Percentiles rank a stretch among this genome's conserved stretches.
These are phyloP conservation scores for Clarias batrachus DNA, from an alignment of 2,113 vertebrate genomes.

Conservation along the genomic window DNA sequence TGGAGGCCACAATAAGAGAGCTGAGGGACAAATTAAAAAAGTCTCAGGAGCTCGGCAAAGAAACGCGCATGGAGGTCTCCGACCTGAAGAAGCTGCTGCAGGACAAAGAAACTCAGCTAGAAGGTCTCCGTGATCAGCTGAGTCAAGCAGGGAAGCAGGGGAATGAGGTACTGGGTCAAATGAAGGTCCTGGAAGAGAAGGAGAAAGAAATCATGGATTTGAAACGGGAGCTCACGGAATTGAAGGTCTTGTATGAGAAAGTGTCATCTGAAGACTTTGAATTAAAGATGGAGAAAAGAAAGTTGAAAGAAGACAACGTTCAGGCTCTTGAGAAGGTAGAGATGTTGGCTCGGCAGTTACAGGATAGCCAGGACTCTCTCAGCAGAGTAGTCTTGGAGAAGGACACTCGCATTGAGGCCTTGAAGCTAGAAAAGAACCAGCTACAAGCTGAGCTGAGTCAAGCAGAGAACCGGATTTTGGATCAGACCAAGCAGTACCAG, in stretches of 20 bases:
- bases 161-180: slow-evolving; percentile 47
- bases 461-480: slow-evolving; percentile 71
- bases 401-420: slow-evolving; percentile 77
- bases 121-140: slow-evolving; percentile 63
- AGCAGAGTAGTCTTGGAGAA: slow-evolving; percentile 78
- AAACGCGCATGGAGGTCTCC: slow-evolving; percentile 69
- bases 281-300: slow-evolving; percentile 81
- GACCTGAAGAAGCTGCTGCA: slow-evolving; percentile 74
- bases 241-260: slow-evolving; percentile 72
- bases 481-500: slow-evolving; percentile 79
- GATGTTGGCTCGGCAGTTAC: slow-evolving; percentile 73
- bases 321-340: slow-evolving; percentile 58
- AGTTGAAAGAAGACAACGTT: slow-evolving; percentile 63
- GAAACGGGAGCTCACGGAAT: slow-evolving; percentile 72
- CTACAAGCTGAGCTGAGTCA: slow-evolving; percentile 78
- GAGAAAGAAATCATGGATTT: slow-evolving; percentile 76
- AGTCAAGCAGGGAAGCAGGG: slow-evolving; percentile 55
- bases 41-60: slow-evolving; percentile 69
- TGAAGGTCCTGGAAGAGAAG: slow-evolving; percentile 64
- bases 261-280: slow-evolving; percentile 76
- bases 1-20: slow-evolving; percentile 76
- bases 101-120: slow-evolving; percentile 75
- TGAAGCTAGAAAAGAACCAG: slow-evolving; percentile 82
- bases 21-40: slow-evolving; percentile 77
- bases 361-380: slow-evolving; percentile 68